These are phyloP conservation scores for Patella caerulea DNA, from an alignment of 2,888 invertebrate species.

Conservation along the genomic window DNA sequence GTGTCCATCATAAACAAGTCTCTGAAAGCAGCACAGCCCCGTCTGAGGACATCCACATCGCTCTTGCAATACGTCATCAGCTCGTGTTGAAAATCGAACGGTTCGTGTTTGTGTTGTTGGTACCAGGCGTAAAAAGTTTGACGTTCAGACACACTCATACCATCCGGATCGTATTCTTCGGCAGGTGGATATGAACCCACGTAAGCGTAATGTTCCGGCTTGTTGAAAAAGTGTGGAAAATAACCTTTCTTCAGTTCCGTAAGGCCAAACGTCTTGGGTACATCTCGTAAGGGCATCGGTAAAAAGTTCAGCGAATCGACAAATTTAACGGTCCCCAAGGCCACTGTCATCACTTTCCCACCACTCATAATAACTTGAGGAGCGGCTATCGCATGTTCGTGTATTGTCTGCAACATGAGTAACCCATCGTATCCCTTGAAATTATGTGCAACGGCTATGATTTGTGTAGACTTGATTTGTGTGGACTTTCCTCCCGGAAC, in stretches of 20 bases:
- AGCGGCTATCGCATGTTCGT: not conserved
- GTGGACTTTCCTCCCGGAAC: not conserved
- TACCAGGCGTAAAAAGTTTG: too few species aligned
- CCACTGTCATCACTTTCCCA: not conserved
- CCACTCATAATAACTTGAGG: not conserved
- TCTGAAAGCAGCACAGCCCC: too few species aligned
- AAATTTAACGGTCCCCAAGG: not conserved
- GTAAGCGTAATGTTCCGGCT: not conserved
- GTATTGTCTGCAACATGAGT: not conserved
- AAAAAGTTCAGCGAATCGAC: not conserved
- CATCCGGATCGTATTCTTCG: too few species aligned
- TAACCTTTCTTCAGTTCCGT: slow-evolving; percentile 6
- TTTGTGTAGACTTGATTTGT: not conserved
- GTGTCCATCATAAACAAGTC: not conserved
- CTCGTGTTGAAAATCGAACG: too few species aligned
- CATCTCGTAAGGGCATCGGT: not conserved
- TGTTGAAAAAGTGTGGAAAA: slow-evolving; percentile 4
- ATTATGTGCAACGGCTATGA: slow-evolving; percentile 1
- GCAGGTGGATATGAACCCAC: not conserved
- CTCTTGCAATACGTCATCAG: too few species aligned
- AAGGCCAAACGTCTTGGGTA: not conserved
- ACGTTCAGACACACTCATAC: too few species aligned
- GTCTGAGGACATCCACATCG: too few species aligned
- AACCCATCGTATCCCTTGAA: slow-evolving; percentile 1
- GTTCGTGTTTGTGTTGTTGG: too few species aligned